These are phyloP conservation scores for Triplophysa bombifrons DNA, from an alignment of 2,797 vertebrate genomes.

Conservation along the genomic window DNA sequence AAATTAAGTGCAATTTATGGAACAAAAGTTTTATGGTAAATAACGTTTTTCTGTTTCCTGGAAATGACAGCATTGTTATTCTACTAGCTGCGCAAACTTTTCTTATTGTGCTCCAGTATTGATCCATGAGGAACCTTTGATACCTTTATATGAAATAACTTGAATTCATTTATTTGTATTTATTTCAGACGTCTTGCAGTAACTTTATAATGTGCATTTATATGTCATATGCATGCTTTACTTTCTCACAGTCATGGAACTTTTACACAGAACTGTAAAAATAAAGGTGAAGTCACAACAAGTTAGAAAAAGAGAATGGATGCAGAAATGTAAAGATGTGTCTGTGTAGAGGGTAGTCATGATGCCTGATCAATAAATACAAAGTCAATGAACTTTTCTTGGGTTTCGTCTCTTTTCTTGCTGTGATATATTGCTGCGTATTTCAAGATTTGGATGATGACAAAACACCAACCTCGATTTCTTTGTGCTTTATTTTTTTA, in stretches of 20 bases:
- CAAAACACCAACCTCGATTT: no score
- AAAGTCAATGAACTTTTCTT: conserved; percentile 65
- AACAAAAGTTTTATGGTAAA: conserved; percentile 69
- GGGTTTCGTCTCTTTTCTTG: neutral
- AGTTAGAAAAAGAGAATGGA: neutral
- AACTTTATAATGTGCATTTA: conserved; percentile 95
- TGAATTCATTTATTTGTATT: conserved; percentile 94
- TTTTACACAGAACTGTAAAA: conserved; percentile 87
- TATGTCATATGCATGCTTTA: conserved; percentile 90
- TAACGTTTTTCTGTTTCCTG: conserved; percentile 98
- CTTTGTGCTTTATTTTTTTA: no score
- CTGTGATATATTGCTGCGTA: neutral
- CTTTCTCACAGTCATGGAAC: conserved; percentile 84
- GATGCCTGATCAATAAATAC: conserved; percentile 90
- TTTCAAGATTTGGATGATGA: no score
- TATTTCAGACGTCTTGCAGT: conserved; percentile 96
- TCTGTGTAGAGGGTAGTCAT: conserved; percentile 91
- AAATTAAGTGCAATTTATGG: conserved; percentile 80
- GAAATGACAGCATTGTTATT: conserved; percentile 87
- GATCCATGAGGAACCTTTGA: conserved; percentile 90
- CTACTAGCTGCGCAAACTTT: conserved; percentile 88
- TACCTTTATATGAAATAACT: conserved; percentile 90
- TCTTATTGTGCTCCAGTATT: conserved; percentile 93
- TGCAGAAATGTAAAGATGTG: conserved; percentile 54
- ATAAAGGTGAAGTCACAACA: conserved; percentile 44